Evolutionary conservation across 1,140 invertebrate genomes (phyloP).

Genomic region (Maniola jurtina): DNA sequence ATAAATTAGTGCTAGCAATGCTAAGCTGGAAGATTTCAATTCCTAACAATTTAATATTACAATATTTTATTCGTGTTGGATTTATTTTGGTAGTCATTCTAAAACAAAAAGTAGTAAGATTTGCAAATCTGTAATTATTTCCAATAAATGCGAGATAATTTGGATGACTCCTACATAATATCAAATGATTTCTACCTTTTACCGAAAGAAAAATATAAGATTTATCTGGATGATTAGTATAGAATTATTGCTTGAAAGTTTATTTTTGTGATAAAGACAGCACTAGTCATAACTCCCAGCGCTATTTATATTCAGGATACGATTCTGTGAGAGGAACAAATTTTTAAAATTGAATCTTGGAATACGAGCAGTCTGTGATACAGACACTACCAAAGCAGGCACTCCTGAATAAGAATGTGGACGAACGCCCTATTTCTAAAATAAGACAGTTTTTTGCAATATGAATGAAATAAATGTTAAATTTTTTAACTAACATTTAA

Average conservation of each 20-base stretch:
- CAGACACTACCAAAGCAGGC: conserved; percentile 37
- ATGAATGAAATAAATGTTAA: background rate
- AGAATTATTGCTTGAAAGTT: background rate
- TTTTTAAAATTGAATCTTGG: conserved; percentile 72
- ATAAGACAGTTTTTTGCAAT: background rate
- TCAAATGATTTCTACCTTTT: too few species aligned
- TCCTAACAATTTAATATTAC: too few species aligned
- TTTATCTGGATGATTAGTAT: background rate
- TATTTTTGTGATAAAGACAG: background rate
- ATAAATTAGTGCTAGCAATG: too few species aligned
- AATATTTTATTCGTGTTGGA: too few species aligned
- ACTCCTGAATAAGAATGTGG: conserved; percentile 24
- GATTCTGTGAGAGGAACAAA: conserved; percentile 59
- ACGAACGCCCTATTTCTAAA: conserved; percentile 1
- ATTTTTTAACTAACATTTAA: background rate
- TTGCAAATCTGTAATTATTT: too few species aligned
- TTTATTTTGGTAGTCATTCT: too few species aligned
- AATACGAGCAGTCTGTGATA: conserved; percentile 53
- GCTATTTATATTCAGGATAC: conserved; percentile 62
- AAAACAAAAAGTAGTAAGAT: too few species aligned
- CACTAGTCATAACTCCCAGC: conserved; percentile 47
- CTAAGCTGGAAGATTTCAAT: too few species aligned
- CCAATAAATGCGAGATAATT: too few species aligned
- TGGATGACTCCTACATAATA: too few species aligned
- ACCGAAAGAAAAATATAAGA: background rate